A percentile compares a stretch with the other conserved stretches of the same genome.
phyloP scores from a whole-genome alignment of 1,140 invertebrate species.

The Drosophila kepulauana region DNA sequence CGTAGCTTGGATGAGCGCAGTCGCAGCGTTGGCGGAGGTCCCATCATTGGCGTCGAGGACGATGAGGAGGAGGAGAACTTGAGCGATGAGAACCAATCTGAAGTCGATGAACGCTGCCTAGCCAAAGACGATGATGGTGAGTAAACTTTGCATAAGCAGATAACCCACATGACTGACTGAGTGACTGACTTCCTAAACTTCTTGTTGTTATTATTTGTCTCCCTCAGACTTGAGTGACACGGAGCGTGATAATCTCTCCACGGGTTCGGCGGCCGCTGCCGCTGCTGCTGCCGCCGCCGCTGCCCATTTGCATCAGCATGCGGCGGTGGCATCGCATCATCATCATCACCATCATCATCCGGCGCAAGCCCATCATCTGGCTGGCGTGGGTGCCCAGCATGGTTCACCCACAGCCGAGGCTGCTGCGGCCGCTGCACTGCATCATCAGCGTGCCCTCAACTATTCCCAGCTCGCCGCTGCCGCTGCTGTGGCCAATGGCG shows the following conservation, averaged over 20 bases:
- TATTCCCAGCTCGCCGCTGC: constrained; percentile 88
- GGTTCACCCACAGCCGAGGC: constrained; percentile 64
- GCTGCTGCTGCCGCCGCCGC: constrained; percentile 70
- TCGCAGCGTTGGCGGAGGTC: constrained; percentile 87
- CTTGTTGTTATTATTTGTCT: constrained; percentile 83
- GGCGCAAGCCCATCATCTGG: constrained; percentile 64
- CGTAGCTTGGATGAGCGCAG: constrained; percentile 81
- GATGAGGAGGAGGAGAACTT: constrained; percentile 93
- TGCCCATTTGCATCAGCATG: constrained; percentile 76
- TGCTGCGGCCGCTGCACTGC: constrained; percentile 83
- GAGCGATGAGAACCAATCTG: constrained; percentile 91
- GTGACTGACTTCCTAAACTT: constrained; percentile 14
- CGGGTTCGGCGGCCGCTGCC: constrained; percentile 72
- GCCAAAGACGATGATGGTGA: constrained; percentile 94
- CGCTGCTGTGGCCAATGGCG: constrained; percentile 85
- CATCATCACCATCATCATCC: constrained; percentile 73
- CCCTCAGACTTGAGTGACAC: constrained; percentile 85
- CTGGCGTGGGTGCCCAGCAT: constrained; percentile 55
- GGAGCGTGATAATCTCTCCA: constrained; percentile 84
- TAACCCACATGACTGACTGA: constrained; percentile 36
- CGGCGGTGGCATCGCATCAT: constrained; percentile 56
- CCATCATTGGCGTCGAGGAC: constrained; percentile 73
- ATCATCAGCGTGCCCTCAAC: constrained; percentile 89
- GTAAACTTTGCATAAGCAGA: constrained; percentile 67
- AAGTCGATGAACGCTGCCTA: constrained; percentile 86